phyloP scores from a whole-genome alignment of 2,113 vertebrate species.

The Myanophis thanlyinensis region DNA sequence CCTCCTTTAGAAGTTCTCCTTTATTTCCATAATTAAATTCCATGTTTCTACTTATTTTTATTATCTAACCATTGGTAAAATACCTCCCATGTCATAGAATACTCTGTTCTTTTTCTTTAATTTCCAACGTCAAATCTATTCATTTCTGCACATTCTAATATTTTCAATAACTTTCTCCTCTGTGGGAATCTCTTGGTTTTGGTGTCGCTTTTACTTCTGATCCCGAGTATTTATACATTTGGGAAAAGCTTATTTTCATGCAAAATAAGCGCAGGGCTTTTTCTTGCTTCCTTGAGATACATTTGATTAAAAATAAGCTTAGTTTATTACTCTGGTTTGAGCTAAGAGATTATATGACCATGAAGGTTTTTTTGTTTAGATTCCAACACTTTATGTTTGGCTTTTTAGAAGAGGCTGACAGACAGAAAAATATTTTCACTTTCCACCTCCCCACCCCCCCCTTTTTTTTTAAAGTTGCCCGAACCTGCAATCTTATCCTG shows the following conservation, averaged over 20 bases:
- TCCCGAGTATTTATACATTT: not conserved
- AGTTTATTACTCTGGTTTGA: not conserved
- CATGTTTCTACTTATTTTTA: too few relatives aligned
- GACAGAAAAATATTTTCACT: conserved; percentile 8
- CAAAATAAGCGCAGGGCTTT: not conserved
- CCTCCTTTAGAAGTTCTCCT: too few relatives aligned
- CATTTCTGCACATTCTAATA: too few relatives aligned
- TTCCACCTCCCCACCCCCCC: too few relatives aligned
- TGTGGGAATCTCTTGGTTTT: too few relatives aligned
- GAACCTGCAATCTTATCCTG: conserved; percentile 97
- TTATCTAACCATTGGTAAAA: too few relatives aligned
- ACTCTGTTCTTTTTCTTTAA: too few relatives aligned
- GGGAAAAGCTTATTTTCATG: not conserved
- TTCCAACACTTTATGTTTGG: not conserved
- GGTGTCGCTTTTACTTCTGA: not conserved
- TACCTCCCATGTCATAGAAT: too few relatives aligned
- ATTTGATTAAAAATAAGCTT: not conserved
- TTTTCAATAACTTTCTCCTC: too few relatives aligned
- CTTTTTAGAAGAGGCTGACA: not conserved
- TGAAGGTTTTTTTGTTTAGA: not conserved
- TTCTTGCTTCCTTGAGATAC: not conserved
- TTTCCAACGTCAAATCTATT: too few relatives aligned
- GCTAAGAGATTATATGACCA: not conserved
- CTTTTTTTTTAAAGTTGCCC: conserved; percentile 80
- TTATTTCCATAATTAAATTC: too few relatives aligned